Evolutionary conservation across 1,140 invertebrate species (phyloP), one percentile per base, ranked within the genome.

Genomic region (Eriocheir sinensis): DNA sequence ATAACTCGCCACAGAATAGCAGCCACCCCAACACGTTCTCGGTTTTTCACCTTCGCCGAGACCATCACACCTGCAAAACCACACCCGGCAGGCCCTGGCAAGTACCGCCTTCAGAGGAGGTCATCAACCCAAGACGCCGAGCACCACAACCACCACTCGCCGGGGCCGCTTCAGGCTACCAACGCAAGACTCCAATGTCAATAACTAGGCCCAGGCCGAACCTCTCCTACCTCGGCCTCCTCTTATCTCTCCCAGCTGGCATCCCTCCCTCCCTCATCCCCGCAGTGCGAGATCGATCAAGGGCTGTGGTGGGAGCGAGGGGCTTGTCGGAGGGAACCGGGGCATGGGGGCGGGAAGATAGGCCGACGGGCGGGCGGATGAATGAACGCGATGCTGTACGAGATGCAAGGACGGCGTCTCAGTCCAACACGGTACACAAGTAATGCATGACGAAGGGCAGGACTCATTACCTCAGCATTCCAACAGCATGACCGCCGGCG

Each of bases 201-300:
- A 72, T 72, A 72, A n/a, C 8, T n/a, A 72, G 60, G 27, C 60
- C 60, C 60, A 17, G n/a, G 48, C 48, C 48, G 48, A 9, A 53
- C 48, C 48, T 53, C 48, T 53, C 48, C n/a, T 53, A 21, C 48
- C 48, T 21, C 48, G 27, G 60, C 60, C 60, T 72, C 60, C 60
- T 72, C 60, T 72, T 72, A 72, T 72, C 60, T 72, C 60, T 72
- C 60, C 60, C 60, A 72, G 60, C 60, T 72, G 60, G 60, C 60
- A 72, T 72, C 60, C 60, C 60, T 72, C 60, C 60, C 60, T 72
- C 60, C 60, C 60, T 72, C 60, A n/a, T n/a, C 60, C 60, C 60
- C 60, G 60, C 60, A 72, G 60, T 72, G 60, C 27, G n/a, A 72
- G 60, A 72, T 72, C 60, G 60, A 72, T 72, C 60, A 72, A 72